phyloP scores from a whole-genome alignment of 2,113 vertebrate species.

The Erythrolamprus reginae region DNA sequence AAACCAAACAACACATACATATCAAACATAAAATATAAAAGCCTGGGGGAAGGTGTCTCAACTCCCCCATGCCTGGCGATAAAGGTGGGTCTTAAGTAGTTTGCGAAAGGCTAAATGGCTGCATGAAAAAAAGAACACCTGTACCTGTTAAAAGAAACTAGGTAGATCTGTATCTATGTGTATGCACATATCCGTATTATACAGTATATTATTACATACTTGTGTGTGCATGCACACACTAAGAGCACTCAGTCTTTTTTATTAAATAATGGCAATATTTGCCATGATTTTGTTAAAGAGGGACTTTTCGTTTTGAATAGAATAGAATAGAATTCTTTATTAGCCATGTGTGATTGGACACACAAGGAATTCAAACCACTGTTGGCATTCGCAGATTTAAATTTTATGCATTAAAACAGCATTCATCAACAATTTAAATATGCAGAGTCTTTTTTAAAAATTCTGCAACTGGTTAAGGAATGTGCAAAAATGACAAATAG shows the following conservation, averaged over 20 bases:
- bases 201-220: neutral
- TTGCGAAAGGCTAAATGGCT: too few relatives aligned
- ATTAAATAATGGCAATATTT: neutral
- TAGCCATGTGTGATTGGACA: too few relatives aligned
- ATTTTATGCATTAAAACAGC: neutral
- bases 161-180: neutral
- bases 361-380: neutral
- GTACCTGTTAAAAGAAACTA: constrained; percentile 5
- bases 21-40: too few relatives aligned
- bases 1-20: too few relatives aligned
- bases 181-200: neutral
- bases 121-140: neutral
- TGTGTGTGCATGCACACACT: neutral
- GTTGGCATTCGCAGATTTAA: neutral
- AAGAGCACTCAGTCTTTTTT: neutral
- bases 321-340: too few relatives aligned
- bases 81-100: too few relatives aligned
- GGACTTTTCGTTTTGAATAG: neutral
- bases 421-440: neutral
- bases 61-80: too few relatives aligned
- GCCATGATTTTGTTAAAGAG: neutral
- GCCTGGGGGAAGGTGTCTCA: too few relatives aligned
- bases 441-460: neutral
- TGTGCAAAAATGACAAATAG: neutral
- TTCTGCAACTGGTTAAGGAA: neutral